A percentile compares a stretch with the other conserved stretches of the same genome.
Evolutionary conservation across 2,113 vertebrate genomes (phyloP).

Genomic region (Poecile atricapillus): DNA sequence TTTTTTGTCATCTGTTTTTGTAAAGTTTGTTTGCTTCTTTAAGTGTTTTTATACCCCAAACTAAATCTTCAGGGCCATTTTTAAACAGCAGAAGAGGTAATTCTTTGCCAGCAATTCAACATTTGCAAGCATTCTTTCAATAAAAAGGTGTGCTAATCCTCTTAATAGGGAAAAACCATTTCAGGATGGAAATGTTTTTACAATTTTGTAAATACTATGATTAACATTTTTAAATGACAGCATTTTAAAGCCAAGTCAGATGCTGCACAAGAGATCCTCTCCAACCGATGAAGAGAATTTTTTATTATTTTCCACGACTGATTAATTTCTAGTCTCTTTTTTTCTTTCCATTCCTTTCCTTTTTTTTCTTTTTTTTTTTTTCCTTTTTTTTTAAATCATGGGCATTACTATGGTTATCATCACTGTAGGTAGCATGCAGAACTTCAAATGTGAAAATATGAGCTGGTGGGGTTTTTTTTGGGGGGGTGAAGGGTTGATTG

Average conservation of each 20-base stretch:
- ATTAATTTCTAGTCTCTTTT: background rate
- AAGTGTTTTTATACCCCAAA: background rate
- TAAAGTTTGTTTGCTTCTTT: background rate
- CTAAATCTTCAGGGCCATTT: background rate
- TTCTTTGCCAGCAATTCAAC: background rate
- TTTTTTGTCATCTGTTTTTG: background rate
- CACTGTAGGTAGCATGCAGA: background rate
- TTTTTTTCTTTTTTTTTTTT: too few species aligned
- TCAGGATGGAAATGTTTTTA: background rate
- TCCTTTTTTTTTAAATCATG: background rate
- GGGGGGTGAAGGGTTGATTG: accelerated
- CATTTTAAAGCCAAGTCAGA: background rate
- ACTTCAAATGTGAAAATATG: background rate
- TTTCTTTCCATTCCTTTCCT: accelerated
- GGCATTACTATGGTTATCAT: background rate
- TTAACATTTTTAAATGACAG: background rate
- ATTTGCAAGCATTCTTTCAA: background rate
- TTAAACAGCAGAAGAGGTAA: background rate
- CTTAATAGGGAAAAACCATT: background rate
- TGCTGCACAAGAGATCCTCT: background rate
- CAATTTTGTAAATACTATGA: background rate
- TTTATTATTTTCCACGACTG: background rate
- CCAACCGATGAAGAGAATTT: background rate
- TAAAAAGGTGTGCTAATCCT: background rate
- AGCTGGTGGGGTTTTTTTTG: accelerated